phyloP scores from a whole-genome alignment of 2,888 invertebrate species.

The Acrobasis repandana region DNA sequence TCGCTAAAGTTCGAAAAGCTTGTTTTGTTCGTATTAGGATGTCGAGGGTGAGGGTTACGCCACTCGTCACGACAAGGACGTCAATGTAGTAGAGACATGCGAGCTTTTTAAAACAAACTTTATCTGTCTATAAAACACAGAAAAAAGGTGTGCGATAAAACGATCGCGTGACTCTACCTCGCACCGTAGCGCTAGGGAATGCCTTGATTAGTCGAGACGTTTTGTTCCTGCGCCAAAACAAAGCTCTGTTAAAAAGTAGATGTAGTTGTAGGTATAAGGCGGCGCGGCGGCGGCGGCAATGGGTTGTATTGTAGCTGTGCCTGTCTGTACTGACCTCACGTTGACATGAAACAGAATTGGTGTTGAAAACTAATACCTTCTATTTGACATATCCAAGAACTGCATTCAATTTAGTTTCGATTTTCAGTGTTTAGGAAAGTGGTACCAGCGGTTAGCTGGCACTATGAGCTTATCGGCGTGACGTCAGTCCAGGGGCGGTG shows the following conservation, averaged over 20 bases:
- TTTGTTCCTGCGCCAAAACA: conserved; percentile 46
- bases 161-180: conserved; percentile 76
- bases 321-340: neutral
- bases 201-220: conserved; percentile 69
- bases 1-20: conserved; percentile 34
- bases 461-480: conserved; percentile 74
- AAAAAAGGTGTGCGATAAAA: conserved; percentile 79
- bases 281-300: neutral
- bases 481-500: conserved; percentile 78
- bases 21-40: conserved; percentile 56
- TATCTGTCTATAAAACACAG: conserved; percentile 76
- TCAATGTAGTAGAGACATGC: conserved; percentile 75
- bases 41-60: conserved; percentile 58
- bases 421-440: conserved; percentile 50
- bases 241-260: conserved; percentile 28
- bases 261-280: conserved; percentile 19
- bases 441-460: conserved; percentile 76
- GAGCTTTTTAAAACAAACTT: conserved; percentile 77
- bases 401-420: conserved; percentile 42
- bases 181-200: conserved; percentile 66
- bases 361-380: conserved; percentile 9
- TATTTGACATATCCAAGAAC: conserved; percentile 27
- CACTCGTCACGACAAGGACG: conserved; percentile 73
- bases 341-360: neutral
- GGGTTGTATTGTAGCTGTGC: neutral